Conservation (phyloP, 2,113 vertebrate genomes). For the Gulo gulo region DNA sequence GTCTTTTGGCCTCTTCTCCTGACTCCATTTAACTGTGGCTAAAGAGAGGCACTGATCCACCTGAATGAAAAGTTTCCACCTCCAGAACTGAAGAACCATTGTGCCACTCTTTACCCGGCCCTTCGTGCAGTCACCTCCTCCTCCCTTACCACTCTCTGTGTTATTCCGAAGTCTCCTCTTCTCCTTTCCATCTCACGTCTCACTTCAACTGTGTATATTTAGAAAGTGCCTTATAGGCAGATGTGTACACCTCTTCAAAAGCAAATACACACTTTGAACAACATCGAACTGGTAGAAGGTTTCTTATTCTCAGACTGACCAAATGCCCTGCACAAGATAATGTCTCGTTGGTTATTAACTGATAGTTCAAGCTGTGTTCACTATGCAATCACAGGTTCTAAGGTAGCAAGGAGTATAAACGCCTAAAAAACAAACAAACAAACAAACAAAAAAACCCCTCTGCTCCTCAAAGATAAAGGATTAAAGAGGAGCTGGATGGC, state of each 20-base stretch:
- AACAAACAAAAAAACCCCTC: background rate
- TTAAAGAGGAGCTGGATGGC: background rate
- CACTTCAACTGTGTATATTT: background rate
- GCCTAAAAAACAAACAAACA: background rate
- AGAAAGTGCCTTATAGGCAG: background rate
- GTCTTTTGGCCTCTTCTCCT: background rate
- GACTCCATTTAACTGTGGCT: background rate
- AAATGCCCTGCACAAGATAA: background rate
- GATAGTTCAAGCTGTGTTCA: background rate
- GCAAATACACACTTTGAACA: background rate
- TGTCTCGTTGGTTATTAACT: background rate
- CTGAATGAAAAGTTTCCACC: background rate
- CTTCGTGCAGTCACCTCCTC: background rate
- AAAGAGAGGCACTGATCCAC: background rate
- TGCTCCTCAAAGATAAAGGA: background rate
- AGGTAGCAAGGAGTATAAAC: background rate
- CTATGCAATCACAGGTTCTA: background rate
- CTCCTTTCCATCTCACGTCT: background rate
- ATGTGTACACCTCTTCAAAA: background rate
- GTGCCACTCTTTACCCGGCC: background rate
- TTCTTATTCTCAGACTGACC: background rate
- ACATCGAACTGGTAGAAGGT: background rate
- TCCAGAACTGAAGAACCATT: background rate
- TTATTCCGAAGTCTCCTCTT: background rate
- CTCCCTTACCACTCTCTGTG: accelerated